A percentile compares a stretch with the other conserved stretches of the same genome.
phyloP scores from a whole-genome alignment of 2,797 vertebrate genomes.

The Syncerus caffer region DNA sequence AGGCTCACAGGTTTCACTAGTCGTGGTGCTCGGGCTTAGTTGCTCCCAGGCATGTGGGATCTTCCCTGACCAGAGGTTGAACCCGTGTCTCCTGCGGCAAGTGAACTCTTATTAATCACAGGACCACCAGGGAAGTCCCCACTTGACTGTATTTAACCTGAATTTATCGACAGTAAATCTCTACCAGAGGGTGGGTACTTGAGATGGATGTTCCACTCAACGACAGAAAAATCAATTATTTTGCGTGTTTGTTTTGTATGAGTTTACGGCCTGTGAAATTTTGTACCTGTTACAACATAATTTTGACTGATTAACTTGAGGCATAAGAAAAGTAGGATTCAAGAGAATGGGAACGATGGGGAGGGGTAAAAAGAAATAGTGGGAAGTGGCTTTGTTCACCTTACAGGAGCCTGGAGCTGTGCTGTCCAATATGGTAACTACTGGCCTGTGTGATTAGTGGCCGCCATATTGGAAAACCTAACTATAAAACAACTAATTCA shows the following conservation, averaged over 20 bases:
- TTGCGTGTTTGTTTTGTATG: not conserved
- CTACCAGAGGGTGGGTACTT: not conserved
- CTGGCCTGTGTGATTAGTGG: not conserved
- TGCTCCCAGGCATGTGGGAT: not conserved
- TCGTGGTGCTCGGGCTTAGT: accelerated
- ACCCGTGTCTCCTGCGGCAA: not conserved
- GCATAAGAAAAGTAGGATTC: not conserved
- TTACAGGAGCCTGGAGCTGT: not conserved
- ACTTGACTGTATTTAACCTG: not conserved
- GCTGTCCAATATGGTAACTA: not conserved
- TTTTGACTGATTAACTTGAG: not conserved
- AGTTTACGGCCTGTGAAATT: conserved; percentile 11
- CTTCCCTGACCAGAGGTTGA: not conserved
- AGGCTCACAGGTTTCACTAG: not conserved
- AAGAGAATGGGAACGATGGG: not conserved
- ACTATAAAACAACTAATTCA: not conserved
- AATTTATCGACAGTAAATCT: not conserved
- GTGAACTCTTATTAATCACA: not conserved
- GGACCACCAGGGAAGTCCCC: not conserved
- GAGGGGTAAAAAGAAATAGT: not conserved
- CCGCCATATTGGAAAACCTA: not conserved
- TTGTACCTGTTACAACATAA: not conserved
- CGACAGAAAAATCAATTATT: not conserved
- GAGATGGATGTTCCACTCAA: not conserved
- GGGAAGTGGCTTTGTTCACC: not conserved